Evolutionary conservation across 37 sponge, comb jelly and placozoan genomes (phyloP).

Genomic region (Chondrilla cf. caribensis): DNA sequence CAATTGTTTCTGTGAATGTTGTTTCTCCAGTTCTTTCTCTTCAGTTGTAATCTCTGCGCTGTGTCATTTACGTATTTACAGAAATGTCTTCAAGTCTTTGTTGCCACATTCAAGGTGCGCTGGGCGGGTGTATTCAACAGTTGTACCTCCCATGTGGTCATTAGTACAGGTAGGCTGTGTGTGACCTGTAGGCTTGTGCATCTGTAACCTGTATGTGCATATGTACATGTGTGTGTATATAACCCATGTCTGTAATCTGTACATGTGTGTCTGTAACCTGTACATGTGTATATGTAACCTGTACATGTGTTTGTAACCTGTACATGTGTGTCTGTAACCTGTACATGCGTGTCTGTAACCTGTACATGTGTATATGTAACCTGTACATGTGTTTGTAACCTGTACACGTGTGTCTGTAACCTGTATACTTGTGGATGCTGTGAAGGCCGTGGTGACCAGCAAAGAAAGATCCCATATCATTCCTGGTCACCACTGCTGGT

Average conservation of each 20-base stretch:
- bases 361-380: too few species aligned
- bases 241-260: background rate
- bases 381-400: background rate
- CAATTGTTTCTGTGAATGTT: too few species aligned
- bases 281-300: too few species aligned
- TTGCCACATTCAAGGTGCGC: background rate
- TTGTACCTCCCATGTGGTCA: conserved; percentile 14
- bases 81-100: conserved; percentile 8
- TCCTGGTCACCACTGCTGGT: too few species aligned
- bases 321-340: background rate
- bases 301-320: background rate
- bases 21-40: background rate
- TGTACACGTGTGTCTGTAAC: background rate
- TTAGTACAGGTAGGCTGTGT: background rate
- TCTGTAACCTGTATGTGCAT: conserved; percentile 12
- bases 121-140: background rate
- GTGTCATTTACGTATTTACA: too few species aligned
- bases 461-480: too few species aligned
- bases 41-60: too few species aligned
- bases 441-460: too few species aligned
- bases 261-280: background rate
- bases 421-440: background rate
- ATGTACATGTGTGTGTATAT: conserved; percentile 18
- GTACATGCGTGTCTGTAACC: background rate
- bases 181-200: too few species aligned